Conservation (phyloP, 2,888 invertebrate genomes). For the Campoletis raptor region DNA sequence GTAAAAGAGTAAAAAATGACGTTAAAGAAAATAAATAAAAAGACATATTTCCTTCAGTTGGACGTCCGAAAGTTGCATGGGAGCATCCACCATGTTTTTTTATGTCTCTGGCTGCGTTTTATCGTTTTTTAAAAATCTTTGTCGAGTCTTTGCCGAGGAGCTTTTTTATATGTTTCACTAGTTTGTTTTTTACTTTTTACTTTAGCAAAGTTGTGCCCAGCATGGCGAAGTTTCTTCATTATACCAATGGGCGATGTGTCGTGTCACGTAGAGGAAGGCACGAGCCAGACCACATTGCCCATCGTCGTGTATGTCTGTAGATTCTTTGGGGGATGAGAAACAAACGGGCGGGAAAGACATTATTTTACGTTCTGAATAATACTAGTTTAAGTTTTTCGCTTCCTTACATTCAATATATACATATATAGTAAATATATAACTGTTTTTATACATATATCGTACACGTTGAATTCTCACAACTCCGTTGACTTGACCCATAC, state of each 20-base stretch:
- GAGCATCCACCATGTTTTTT: constrained; percentile 31
- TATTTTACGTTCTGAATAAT: constrained; percentile 1
- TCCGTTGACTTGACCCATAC: constrained; percentile 31
- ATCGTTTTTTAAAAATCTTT: constrained; percentile 27
- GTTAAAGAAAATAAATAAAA: constrained; percentile 23
- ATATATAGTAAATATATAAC: constrained; percentile 69
- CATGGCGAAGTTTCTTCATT: constrained; percentile 76
- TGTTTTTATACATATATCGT: constrained; percentile 11
- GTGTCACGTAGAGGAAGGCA: constrained; percentile 70
- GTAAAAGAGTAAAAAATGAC: not conserved
- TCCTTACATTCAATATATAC: constrained; percentile 68
- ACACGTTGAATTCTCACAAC: constrained; percentile 34
- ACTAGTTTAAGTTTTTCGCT: constrained; percentile 49
- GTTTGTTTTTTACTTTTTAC: constrained; percentile 33
- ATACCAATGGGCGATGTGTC: constrained; percentile 75
- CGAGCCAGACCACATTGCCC: constrained; percentile 47
- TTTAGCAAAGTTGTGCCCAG: constrained; percentile 42
- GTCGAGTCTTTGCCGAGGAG: constrained; percentile 36
- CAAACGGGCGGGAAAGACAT: constrained; percentile 17
- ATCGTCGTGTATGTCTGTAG: not conserved
- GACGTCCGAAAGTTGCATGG: constrained; percentile 51
- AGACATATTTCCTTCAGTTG: constrained; percentile 41
- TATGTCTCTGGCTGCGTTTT: constrained; percentile 28
- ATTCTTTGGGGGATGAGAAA: not conserved
- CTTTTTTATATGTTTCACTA: constrained; percentile 64